These are phyloP conservation scores for Pelecanoides urinatrix DNA, from an alignment of 2,113 vertebrate genomes.

Conservation along the genomic window DNA sequence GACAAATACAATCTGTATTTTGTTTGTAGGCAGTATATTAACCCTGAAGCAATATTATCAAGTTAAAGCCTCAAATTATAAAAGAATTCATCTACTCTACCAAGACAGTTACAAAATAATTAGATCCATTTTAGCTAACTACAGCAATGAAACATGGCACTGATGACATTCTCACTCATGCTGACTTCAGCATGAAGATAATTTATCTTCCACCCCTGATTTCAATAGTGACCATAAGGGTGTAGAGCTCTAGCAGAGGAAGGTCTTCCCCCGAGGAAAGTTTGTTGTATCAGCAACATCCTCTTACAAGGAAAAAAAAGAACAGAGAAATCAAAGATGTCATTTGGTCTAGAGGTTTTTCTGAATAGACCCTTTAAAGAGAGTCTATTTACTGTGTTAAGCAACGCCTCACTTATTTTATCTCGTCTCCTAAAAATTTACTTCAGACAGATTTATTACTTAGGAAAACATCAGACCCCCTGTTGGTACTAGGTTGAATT, in stretches of 20 bases:
- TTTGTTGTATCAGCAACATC: not conserved
- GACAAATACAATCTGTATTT: not conserved
- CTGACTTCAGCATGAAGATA: not conserved
- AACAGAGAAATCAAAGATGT: not conserved
- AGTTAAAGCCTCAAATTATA: not conserved
- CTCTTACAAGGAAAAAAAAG: not conserved
- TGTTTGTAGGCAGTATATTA: not conserved
- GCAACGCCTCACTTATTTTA: not conserved
- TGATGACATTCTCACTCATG: not conserved
- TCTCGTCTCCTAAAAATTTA: not conserved
- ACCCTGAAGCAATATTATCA: not conserved
- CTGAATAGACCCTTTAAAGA: not conserved
- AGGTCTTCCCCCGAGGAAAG: not conserved
- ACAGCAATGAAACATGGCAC: accelerated
- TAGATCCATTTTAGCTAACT: not conserved
- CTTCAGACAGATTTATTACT: not conserved
- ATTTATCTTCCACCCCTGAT: not conserved
- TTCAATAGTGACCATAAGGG: accelerated
- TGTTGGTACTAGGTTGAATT: not conserved
- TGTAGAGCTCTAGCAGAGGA: not conserved
- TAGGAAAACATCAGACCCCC: not conserved
- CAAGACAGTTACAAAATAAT: not conserved
- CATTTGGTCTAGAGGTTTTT: not conserved
- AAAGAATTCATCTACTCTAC: not conserved
- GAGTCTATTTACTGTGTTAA: not conserved